A percentile compares a stretch with the other conserved stretches of the same genome.
Conservation (phyloP, 1,140 invertebrate species). For the Drosophila oshimai region DNA sequence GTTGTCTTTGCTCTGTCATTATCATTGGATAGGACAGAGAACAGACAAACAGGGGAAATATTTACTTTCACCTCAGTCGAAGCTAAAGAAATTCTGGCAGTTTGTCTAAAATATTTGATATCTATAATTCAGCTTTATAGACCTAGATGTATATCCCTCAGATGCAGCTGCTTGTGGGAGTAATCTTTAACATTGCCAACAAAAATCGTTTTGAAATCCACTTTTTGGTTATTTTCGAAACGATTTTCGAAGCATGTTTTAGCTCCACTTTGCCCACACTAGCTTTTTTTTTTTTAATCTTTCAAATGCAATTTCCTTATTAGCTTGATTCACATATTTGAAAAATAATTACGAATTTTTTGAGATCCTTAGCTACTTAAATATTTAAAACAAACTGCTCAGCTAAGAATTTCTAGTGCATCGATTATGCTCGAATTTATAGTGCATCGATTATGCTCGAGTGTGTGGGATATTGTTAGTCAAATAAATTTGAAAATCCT, state of each 20-base stretch:
- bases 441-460: slow-evolving; percentile 1
- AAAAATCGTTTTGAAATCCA: slow-evolving; percentile 7
- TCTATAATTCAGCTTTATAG: neutral
- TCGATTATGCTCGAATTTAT: slow-evolving; percentile 6
- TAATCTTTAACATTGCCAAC: neutral
- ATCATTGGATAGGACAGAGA: neutral
- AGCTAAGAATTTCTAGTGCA: slow-evolving; percentile 9
- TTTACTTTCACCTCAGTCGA: neutral
- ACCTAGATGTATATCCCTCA: neutral
- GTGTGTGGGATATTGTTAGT: neutral
- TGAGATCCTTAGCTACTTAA: slow-evolving; percentile 27
- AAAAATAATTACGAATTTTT: slow-evolving; percentile 4
- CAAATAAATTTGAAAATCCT: slow-evolving; percentile 63
- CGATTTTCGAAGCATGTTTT: neutral
- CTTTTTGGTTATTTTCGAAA: neutral
- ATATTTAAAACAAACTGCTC: slow-evolving; percentile 47
- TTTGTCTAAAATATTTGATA: slow-evolving; percentile 25
- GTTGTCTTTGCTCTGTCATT: neutral
- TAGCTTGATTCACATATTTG: neutral
- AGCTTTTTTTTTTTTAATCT: neutral
- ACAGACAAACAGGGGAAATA: neutral
- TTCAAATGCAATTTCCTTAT: neutral
- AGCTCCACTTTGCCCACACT: neutral
- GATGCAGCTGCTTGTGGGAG: neutral
- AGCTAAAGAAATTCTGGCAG: slow-evolving; percentile 20